These are phyloP conservation scores for Chrysomallon squamiferum DNA, from an alignment of 1,140 invertebrate genomes.

Conservation along the genomic window DNA sequence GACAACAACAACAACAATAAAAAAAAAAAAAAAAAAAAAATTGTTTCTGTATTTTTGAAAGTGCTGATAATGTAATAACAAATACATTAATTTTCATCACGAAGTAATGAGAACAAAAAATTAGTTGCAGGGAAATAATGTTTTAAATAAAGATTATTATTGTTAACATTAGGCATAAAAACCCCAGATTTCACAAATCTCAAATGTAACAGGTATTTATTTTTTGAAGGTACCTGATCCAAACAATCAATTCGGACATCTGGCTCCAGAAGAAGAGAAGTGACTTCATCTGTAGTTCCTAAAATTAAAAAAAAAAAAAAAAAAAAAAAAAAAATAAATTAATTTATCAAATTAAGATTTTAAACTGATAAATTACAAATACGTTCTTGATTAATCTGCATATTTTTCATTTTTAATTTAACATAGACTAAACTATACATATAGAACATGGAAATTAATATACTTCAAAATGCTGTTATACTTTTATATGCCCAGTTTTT, in stretches of 20 bases:
- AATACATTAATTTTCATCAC: too few species aligned
- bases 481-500: background rate
- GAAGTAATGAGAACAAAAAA: too few species aligned
- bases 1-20: too few species aligned
- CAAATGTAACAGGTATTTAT: too few species aligned
- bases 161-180: too few species aligned
- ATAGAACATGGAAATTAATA: background rate
- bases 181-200: too few species aligned
- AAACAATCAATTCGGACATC: slow-evolving; percentile 72
- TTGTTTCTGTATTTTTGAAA: too few species aligned
- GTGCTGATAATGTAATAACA: too few species aligned
- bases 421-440: background rate
- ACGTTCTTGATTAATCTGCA: background rate
- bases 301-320: slow-evolving; percentile 11
- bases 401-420: background rate
- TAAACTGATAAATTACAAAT: background rate
- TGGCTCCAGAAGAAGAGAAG: slow-evolving; percentile 56
- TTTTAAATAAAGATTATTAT: too few species aligned
- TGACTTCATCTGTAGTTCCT: slow-evolving; percentile 54
- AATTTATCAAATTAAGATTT: background rate
- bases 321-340: background rate
- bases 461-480: background rate
- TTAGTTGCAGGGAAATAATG: too few species aligned
- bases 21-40: too few species aligned
- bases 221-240: slow-evolving; percentile 53